phyloP scores from a whole-genome alignment of 2,797 vertebrate species.

The Rhadinocentrus ornatus region DNA sequence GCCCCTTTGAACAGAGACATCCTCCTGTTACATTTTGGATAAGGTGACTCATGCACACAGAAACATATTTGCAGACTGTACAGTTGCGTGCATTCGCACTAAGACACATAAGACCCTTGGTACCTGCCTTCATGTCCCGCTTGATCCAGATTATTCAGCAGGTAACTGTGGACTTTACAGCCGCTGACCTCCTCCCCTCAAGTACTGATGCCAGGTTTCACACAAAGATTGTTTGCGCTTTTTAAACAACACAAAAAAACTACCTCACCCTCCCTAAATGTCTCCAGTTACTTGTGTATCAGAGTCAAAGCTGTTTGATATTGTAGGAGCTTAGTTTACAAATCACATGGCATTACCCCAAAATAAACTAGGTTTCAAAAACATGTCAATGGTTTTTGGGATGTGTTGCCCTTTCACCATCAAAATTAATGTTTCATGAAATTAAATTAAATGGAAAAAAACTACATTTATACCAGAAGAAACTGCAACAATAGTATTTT shows the following conservation, averaged over 20 bases:
- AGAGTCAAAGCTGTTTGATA: conserved; percentile 39
- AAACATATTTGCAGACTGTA: conserved; percentile 12
- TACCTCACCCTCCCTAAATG: conserved; percentile 46
- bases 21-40: conserved; percentile 62
- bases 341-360: background rate
- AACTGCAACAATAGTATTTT: too few relatives aligned
- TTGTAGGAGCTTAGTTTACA: conserved; percentile 20
- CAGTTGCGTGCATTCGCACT: background rate
- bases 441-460: too few relatives aligned
- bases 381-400: background rate
- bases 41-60: conserved; percentile 27
- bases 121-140: background rate
- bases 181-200: conserved; percentile 37
- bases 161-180: conserved; percentile 32
- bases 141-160: conserved; percentile 15
- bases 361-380: background rate
- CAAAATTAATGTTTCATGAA: too few relatives aligned
- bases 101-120: background rate
- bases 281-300: conserved; percentile 65
- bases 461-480: too few relatives aligned
- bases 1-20: conserved; percentile 62
- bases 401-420: background rate
- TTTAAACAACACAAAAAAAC: conserved; percentile 55
- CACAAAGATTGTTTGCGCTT: conserved; percentile 68
- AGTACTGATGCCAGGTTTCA: conserved; percentile 65